Base-by-base conservation (phyloP, 2,113 vertebrate species). In the Thamnaconus septentrionalis region DNA sequence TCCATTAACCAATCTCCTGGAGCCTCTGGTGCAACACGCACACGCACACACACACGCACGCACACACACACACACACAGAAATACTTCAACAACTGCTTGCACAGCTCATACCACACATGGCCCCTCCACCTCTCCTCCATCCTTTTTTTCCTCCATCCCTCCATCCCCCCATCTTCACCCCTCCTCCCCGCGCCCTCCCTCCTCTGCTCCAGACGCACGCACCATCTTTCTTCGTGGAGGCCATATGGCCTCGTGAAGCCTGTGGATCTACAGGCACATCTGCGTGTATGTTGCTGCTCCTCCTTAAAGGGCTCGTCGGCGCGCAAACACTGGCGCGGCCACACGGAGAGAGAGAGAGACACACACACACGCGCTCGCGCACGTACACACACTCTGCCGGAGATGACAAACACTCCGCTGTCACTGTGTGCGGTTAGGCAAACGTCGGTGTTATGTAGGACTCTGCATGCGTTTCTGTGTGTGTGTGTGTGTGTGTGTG, bases 261-360 rank as follows among this genome's bases (percentile, higher is more conserved):
- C 96, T 97, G 96, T 95, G 94, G 95, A 96, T 96, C 94, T 98
- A 94, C 92, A 94, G 91, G 92, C 96, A 98, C 96, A 98, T 98
- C 96, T 99, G 97, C 93, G 95, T 98, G 93, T 93, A 93, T 91
- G 91, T 93, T 94, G 92, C 94, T 92, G 90, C 90, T 93, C 91
- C 91, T 86, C 18, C 92, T 93, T 94, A 87, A 88, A 90, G 85
- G 78, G 74, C 71, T 60, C 18, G 18, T 31, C 18, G 18, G 18
- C 18, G 59, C 71, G 61, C 73, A 58, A 59, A 49, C 74, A 80
- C 59, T 69, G 48, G 60, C 39, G 45, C 31, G 67, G 71, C 66
- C 80, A 54, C 70, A 64, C 31, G 68, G 18, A 71, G 18, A 31
- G 18, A 31, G 18, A 31, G 18, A 31, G 18, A 31, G 18, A 31